Percentiles rank a stretch among this genome's conserved stretches.
Evolutionary conservation across 30 jellyfish, hydroid and myxozoan species (phyloP).

Genomic region (Cassiopea xamachana): DNA sequence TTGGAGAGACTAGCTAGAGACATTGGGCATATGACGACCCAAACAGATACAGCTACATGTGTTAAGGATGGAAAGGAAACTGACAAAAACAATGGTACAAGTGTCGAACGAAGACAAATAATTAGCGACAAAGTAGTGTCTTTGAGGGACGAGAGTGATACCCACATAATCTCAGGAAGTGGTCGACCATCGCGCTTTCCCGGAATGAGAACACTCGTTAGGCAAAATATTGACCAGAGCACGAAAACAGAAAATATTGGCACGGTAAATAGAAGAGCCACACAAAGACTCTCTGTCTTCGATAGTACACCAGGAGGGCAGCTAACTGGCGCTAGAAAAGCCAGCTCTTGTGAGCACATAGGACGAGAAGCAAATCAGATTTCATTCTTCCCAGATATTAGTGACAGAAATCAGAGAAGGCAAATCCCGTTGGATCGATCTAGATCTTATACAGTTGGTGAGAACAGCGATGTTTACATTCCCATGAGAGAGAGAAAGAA

Average conservation of each 20-base stretch:
- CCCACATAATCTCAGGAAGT: neutral
- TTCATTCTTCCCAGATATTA: slow-evolving; percentile 12
- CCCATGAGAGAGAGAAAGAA: neutral
- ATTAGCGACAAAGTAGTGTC: neutral
- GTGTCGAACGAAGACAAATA: neutral
- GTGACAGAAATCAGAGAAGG: neutral
- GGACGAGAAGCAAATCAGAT: neutral
- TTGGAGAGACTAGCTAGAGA: neutral
- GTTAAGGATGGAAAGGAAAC: neutral
- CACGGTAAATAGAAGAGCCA: neutral
- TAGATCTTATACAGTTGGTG: slow-evolving; percentile 22
- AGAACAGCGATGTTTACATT: slow-evolving; percentile 10
- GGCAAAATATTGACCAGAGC: neutral
- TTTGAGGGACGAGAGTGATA: neutral
- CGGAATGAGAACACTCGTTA: neutral
- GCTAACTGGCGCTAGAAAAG: neutral
- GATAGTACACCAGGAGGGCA: neutral
- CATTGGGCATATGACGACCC: neutral
- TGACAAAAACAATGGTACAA: neutral
- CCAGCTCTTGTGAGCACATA: slow-evolving; percentile 17
- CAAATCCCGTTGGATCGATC: neutral
- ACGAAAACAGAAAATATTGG: neutral
- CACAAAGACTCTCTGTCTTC: neutral
- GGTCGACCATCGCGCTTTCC: neutral
- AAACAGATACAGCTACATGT: neutral